These are phyloP conservation scores for Bergia puertoricense DNA, from an alignment of 92 coral and sea anemone genomes.

Conservation along the genomic window DNA sequence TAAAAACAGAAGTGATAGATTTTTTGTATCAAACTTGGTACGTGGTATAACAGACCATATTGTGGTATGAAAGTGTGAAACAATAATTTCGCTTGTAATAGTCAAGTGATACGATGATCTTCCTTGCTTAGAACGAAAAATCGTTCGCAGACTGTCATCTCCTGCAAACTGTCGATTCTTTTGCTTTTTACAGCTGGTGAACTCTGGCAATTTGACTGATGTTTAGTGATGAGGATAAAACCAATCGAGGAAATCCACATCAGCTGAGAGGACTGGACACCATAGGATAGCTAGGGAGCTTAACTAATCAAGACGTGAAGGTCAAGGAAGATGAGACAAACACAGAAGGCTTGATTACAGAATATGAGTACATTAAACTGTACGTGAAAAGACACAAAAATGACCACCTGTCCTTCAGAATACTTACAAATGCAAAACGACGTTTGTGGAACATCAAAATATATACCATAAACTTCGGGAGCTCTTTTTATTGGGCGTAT, in stretches of 20 bases:
- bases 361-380: no score
- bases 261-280: neutral
- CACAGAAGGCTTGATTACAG: no score
- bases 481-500: no score
- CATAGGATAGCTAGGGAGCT: neutral
- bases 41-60: constrained; percentile 7
- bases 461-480: no score
- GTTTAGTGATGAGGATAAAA: neutral
- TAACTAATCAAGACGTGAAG: neutral
- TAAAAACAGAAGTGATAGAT: neutral
- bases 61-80: neutral
- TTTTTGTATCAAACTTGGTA: neutral
- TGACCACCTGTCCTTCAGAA: no score
- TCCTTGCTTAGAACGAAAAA: neutral
- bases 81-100: neutral
- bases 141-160: neutral
- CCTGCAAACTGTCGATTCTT: neutral
- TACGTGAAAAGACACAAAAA: no score
- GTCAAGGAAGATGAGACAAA: neutral
- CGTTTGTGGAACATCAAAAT: no score
- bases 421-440: no score
- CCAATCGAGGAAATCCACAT: neutral
- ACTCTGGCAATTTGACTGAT: neutral
- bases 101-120: neutral
- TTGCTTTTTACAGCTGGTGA: no score